Evolutionary conservation across 1,140 invertebrate genomes (phyloP).

Genomic region (Drosophila ananassae): DNA sequence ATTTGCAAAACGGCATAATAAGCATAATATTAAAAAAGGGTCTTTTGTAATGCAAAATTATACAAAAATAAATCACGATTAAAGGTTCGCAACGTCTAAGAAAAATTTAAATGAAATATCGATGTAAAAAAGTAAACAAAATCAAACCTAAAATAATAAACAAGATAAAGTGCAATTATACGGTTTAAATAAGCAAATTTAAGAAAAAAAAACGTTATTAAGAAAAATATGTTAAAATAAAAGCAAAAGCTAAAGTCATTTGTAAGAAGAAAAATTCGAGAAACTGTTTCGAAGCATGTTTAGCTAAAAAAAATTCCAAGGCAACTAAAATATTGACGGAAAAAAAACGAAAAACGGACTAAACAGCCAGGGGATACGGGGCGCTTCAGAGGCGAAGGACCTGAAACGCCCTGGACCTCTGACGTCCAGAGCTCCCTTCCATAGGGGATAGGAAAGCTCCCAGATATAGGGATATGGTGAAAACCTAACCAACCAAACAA

Average conservation of each 20-base stretch:
- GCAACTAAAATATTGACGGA: constrained; percentile 37
- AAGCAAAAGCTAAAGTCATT: neutral
- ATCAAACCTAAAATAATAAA: constrained; percentile 65
- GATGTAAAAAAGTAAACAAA: constrained; percentile 61
- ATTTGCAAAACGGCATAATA: constrained; percentile 16
- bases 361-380: constrained; percentile 13
- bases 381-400: constrained; percentile 11
- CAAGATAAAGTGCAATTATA: constrained; percentile 78
- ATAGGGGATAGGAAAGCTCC: neutral
- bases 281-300: constrained; percentile 66
- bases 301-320: constrained; percentile 57
- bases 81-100: constrained; percentile 43
- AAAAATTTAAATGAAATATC: constrained; percentile 49
- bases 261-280: constrained; percentile 32
- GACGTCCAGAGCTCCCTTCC: neutral
- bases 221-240: constrained; percentile 43
- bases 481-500: neutral
- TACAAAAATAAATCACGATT: constrained; percentile 46
- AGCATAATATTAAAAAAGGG: constrained; percentile 18
- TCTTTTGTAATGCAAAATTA: constrained; percentile 65
- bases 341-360: constrained; percentile 29
- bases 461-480: neutral
- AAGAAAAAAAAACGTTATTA: constrained; percentile 54
- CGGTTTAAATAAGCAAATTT: constrained; percentile 78
- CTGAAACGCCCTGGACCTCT: constrained; percentile 21